phyloP scores from a whole-genome alignment of 2,797 vertebrate genomes.

The Setipinna tenuifilis region DNA sequence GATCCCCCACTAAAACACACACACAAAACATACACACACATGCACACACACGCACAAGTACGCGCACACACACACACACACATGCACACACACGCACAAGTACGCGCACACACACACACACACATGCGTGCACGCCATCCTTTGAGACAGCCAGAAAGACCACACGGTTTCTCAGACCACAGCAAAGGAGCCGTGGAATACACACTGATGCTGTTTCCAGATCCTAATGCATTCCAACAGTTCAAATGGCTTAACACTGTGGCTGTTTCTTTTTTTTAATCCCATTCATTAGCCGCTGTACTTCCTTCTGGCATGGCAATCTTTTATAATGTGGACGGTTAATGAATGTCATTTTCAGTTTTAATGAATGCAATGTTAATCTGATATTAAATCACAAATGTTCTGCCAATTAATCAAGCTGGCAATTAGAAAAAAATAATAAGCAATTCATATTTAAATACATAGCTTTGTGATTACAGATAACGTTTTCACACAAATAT shows the following conservation, averaged over 20 bases:
- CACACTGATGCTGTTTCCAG: neutral
- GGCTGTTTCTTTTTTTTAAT: slow-evolving; percentile 7
- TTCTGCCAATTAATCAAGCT: slow-evolving; percentile 45
- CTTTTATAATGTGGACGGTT: slow-evolving; percentile 37
- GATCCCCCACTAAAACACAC: neutral
- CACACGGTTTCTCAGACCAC: slow-evolving; percentile 61
- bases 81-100: too few relatives aligned
- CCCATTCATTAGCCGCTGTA: slow-evolving; percentile 27
- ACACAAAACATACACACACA: neutral
- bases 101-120: neutral
- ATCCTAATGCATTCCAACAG: slow-evolving; percentile 2
- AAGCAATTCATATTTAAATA: slow-evolving; percentile 47
- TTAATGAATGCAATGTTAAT: slow-evolving; percentile 55
- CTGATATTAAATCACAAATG: slow-evolving; percentile 50
- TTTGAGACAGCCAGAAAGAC: slow-evolving; percentile 69
- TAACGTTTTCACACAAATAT: slow-evolving; percentile 25
- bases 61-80: neutral
- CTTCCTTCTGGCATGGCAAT: slow-evolving; percentile 35
- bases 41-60: neutral
- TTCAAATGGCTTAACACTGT: slow-evolving; percentile 5
- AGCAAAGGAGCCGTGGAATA: neutral
- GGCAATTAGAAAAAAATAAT: slow-evolving; percentile 49
- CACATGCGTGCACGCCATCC: slow-evolving; percentile 43
- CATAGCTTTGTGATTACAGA: slow-evolving; percentile 31
- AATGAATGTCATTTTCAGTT: slow-evolving; percentile 41